Evolutionary conservation across 1,140 invertebrate genomes (phyloP).

Genomic region (Heliconius hewitsoni): DNA sequence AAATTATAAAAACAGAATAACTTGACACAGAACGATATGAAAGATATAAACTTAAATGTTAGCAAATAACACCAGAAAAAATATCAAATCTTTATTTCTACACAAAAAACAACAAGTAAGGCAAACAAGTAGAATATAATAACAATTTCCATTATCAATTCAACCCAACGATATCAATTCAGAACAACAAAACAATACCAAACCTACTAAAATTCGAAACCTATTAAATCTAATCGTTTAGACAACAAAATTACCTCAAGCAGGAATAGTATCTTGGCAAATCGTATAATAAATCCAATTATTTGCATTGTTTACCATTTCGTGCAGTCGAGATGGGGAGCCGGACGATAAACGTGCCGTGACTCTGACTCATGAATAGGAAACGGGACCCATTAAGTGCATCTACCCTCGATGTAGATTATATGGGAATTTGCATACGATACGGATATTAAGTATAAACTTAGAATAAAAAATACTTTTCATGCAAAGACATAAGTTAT

Average conservation of each 20-base stretch:
- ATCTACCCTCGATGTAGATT: conserved; percentile 32
- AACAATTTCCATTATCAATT: background rate
- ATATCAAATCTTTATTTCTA: no score
- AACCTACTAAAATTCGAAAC: background rate
- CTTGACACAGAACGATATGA: no score
- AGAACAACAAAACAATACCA: background rate
- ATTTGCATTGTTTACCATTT: conserved; percentile 25
- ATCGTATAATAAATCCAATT: conserved; percentile 13
- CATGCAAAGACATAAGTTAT: conserved; percentile 9
- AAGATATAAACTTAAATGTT: no score
- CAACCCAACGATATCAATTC: no score
- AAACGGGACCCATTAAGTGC: conserved; percentile 34
- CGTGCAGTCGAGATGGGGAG: conserved; percentile 28
- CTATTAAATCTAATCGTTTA: background rate
- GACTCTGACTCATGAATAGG: conserved; percentile 44
- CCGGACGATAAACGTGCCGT: conserved; percentile 31
- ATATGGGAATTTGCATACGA: conserved; percentile 27
- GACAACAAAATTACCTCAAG: background rate
- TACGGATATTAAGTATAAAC: background rate
- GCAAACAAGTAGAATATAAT: background rate
- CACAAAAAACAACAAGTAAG: no score
- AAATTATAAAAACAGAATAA: no score
- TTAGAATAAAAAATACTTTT: background rate
- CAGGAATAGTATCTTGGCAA: conserved; percentile 10
- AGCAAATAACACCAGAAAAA: no score